A percentile compares a stretch with the other conserved stretches of the same genome.
Conservation (phyloP, 2,888 invertebrate species). For the Idaea straminata region DNA sequence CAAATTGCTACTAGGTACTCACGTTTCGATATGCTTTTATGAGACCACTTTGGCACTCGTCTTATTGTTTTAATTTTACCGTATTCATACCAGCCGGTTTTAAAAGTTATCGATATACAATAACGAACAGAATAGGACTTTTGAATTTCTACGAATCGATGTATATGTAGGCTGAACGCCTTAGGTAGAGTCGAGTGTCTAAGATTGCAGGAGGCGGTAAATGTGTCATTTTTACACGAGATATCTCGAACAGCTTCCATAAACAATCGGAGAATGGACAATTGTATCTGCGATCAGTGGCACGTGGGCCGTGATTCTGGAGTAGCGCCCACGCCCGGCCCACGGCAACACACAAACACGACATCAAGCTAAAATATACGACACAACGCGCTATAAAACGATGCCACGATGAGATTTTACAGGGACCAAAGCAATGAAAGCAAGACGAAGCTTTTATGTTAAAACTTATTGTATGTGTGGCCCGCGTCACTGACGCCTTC, state of each 20-base stretch:
- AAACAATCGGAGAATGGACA: slow-evolving; percentile 68
- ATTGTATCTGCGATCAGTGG: slow-evolving; percentile 68
- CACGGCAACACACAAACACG: slow-evolving; percentile 45
- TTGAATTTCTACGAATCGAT: neutral
- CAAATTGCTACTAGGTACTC: slow-evolving; percentile 49
- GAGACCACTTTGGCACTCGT: slow-evolving; percentile 33
- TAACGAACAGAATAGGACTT: neutral
- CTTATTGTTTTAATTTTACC: slow-evolving; percentile 32
- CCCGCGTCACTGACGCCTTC: slow-evolving; percentile 33
- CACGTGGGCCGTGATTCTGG: slow-evolving; percentile 71
- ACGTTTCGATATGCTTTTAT: slow-evolving; percentile 37
- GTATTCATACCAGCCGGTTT: slow-evolving; percentile 8
- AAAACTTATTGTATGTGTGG: slow-evolving; percentile 59
- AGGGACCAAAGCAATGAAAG: slow-evolving; percentile 63
- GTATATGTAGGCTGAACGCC: neutral
- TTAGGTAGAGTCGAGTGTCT: slow-evolving; percentile 30
- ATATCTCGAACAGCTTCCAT: slow-evolving; percentile 61
- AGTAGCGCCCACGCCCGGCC: slow-evolving; percentile 72
- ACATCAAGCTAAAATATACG: slow-evolving; percentile 69
- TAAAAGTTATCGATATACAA: slow-evolving; percentile 16
- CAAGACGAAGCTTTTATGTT: slow-evolving; percentile 61
- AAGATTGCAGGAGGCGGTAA: slow-evolving; percentile 54
- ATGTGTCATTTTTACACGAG: slow-evolving; percentile 56
- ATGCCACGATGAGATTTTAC: slow-evolving; percentile 65
- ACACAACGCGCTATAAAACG: slow-evolving; percentile 60